Evolutionary conservation across 1,140 invertebrate species (phyloP), one percentile per base, ranked within the genome.

Genomic region (Mycetomoellerius zeteki): DNA sequence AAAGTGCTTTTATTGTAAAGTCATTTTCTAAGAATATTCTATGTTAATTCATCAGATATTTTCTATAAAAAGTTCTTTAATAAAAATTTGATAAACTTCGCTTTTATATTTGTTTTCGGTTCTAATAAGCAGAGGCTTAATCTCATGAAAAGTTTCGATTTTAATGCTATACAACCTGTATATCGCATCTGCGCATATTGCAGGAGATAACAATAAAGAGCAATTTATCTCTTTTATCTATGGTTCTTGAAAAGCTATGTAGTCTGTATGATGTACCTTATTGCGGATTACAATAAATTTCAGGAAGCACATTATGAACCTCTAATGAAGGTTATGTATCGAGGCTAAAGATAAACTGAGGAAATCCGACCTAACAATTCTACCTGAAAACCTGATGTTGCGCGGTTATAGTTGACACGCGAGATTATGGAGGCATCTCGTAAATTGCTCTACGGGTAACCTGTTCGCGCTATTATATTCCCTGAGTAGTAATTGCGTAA

Each of bases 301-400:
- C 80, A 84, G 80, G 69, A 84, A 84, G 80, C 16, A 47, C 43
- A 33, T 84, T 75, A 84, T 62, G 69, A 84, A 21, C 14, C 52
- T 60, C 37, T 84, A 84, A 84, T 84, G 52, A 14, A 73, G 69
- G 73, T 84, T 84, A 84, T 75, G 54, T 60, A 73, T 73, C 54
- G 67, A 84, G 80, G 80, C 27, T 84, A 33, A 84, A 62, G 37
- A 84, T 75, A 84, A 84, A 84, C 54, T 84, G 80, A 84, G 80
- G 80, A 84, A 84, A 84, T 84, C 80, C 80, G 80, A 84, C 62
- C 54, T 84, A 56, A 84, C 69, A 73, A 84, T 84, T 84, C n/a
- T 60, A 50, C n/a, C 33, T 62, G 80, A 73, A 82, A 82, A 84
- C 19, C 54, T 24, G n/a, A 73, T 50, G 54, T 73, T 58, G 37